Evolutionary conservation across 2,113 vertebrate species (phyloP).

Genomic region (Esox niger): DNA sequence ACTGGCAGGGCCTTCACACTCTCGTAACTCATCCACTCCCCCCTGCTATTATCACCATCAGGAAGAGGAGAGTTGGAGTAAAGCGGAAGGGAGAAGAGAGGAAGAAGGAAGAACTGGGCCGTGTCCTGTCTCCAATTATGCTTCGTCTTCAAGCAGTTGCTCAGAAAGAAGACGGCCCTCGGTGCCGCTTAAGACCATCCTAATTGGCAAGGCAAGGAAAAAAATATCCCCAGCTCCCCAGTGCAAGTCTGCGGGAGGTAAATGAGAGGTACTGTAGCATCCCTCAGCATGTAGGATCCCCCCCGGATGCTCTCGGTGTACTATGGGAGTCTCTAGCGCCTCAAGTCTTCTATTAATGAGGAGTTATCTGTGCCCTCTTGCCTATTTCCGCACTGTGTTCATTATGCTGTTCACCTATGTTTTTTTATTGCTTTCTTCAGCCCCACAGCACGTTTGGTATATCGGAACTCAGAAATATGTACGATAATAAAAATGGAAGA

Average conservation of each 20-base stretch:
- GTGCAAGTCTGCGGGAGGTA: constrained; percentile 49
- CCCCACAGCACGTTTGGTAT: constrained; percentile 17
- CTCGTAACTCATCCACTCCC: too few relatives aligned
- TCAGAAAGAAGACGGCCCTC: constrained; percentile 38
- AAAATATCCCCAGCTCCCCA: constrained; percentile 15
- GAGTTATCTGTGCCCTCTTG: constrained; percentile 39
- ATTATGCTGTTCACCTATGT: neutral
- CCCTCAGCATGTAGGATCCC: constrained; percentile 10
- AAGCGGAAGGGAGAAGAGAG: neutral
- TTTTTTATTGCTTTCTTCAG: too few relatives aligned
- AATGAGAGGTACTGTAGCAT: constrained; percentile 51
- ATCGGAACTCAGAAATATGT: constrained; percentile 23
- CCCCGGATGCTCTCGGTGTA: constrained; percentile 34
- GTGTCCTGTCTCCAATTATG: constrained; percentile 61
- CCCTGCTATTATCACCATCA: too few relatives aligned
- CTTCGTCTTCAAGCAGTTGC: constrained; percentile 33
- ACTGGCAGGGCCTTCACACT: too few relatives aligned
- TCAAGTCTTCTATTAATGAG: constrained; percentile 49
- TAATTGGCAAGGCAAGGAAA: constrained; percentile 59
- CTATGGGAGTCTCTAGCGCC: constrained; percentile 18
- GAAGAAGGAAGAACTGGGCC: constrained; percentile 29
- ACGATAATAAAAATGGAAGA: too few relatives aligned
- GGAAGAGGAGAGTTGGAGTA: neutral
- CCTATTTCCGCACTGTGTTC: constrained; percentile 30
- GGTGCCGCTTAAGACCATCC: constrained; percentile 48